Evolutionary conservation across 2,888 invertebrate species (phyloP).

Genomic region (Papilio protenor): DNA sequence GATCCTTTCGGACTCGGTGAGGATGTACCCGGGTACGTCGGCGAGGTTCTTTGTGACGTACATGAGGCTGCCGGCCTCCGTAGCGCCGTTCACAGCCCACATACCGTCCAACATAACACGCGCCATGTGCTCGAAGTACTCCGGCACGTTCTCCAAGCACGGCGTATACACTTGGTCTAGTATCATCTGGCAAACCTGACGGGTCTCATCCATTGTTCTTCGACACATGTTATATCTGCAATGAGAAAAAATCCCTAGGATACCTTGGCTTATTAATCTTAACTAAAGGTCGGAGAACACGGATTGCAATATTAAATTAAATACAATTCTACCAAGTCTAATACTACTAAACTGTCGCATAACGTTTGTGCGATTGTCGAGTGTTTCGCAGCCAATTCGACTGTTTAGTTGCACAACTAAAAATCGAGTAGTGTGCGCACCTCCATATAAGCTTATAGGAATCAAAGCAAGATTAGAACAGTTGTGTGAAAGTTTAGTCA

Average conservation of each 20-base stretch:
- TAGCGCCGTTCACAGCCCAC: conserved; percentile 87
- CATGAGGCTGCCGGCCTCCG: conserved; percentile 77
- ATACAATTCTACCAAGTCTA: neutral
- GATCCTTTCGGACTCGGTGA: conserved; percentile 51
- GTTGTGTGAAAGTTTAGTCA: too few species aligned
- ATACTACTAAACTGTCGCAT: neutral
- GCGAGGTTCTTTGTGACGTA: conserved; percentile 80
- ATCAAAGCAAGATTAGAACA: too few species aligned
- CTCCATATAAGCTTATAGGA: too few species aligned
- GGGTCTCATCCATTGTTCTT: conserved; percentile 83
- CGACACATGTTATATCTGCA: conserved; percentile 86
- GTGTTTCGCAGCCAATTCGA: too few species aligned
- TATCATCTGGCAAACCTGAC: conserved; percentile 77
- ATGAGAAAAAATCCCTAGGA: conserved; percentile 4
- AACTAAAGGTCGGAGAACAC: too few species aligned
- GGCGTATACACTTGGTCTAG: conserved; percentile 85
- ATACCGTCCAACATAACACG: conserved; percentile 87
- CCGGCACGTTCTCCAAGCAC: conserved; percentile 82
- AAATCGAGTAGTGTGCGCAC: too few species aligned
- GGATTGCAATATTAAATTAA: neutral
- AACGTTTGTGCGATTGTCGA: too few species aligned
- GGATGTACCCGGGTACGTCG: conserved; percentile 72
- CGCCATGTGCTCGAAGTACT: conserved; percentile 87
- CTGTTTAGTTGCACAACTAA: too few species aligned
- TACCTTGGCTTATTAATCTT: too few species aligned